Base-by-base conservation (phyloP, 2,888 invertebrate species). In the Arge pagana region DNA sequence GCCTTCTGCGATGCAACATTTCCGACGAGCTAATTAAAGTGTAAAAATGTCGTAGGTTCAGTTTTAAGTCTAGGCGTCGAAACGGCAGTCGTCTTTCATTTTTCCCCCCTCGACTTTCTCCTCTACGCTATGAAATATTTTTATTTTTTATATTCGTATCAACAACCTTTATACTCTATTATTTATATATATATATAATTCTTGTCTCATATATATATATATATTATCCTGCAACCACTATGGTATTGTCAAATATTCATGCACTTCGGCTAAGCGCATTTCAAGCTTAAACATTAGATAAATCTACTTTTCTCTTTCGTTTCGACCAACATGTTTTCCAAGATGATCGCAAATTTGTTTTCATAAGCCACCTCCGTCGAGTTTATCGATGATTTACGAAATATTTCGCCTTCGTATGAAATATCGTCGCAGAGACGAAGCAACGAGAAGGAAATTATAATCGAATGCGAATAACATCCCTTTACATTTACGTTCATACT, bases 161-260 rank as follows among this genome's bases (percentile, higher is more conserved):
- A 53, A 49, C 37, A 45, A 54, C 23, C 26, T 52, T 33, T 28
- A 48, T 48, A 40, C 48, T 19, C 40, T 16, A 37, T 40, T 42
- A 42, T 42, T 26, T 23, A 1, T 42, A 28, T 23, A n/a, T n/a
- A n/a, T 45, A 45, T 45, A 33, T 28, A 48, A 26, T 26, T 10
- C 39, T 55, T 35, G 51, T 54, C 53, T 30, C 40, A 51, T 33
- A 50, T 48, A 36, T 43, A 49, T 35, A 40, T 49, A 31, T 21
- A 43, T 50, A 45, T 53, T 53, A 54, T 56, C 57, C 60, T 65
- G 67, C 65, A 68, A 71, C 63, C 65, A 67, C 64, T 70, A 68
- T 68, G 63, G 70, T 68, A 71, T 71, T 71, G 71, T 71, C 71
- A 71, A 68, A 71, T 67, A 66, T 68, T 68, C 66, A 66, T 65